phyloP scores from a whole-genome alignment of 2,888 invertebrate species.

The Argynnis bischoffii region DNA sequence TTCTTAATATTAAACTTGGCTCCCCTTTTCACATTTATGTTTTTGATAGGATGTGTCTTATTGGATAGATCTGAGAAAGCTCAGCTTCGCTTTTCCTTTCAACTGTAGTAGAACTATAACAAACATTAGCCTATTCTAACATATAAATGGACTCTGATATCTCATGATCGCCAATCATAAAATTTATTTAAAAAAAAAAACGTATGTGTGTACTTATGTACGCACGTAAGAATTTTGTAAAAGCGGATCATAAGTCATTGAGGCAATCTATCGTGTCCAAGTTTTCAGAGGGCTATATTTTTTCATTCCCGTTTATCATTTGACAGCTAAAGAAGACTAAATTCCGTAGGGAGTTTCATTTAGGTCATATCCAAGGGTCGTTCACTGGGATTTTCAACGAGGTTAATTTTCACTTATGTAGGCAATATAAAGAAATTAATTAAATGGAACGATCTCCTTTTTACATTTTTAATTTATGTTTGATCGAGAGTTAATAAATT shows the following conservation, averaged over 20 bases:
- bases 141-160: too few species aligned
- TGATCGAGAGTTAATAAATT: not conserved
- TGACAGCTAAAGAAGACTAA: constrained; percentile 21
- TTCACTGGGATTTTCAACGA: constrained; percentile 14
- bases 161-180: too few species aligned
- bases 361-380: constrained; percentile 16
- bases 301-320: constrained; percentile 19
- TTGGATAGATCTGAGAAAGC: too few species aligned
- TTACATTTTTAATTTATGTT: too few species aligned
- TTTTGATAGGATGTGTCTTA: too few species aligned
- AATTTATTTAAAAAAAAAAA: not conserved
- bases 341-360: constrained; percentile 20
- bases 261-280: constrained; percentile 19
- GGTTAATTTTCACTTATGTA: constrained; percentile 8
- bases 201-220: too few species aligned
- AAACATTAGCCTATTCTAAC: too few species aligned
- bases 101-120: too few species aligned
- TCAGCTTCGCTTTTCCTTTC: too few species aligned
- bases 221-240: not conserved
- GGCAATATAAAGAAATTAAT: not conserved
- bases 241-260: constrained; percentile 6
- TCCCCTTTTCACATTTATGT: too few species aligned
- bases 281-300: constrained; percentile 21
- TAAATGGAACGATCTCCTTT: not conserved
- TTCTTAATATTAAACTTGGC: too few species aligned